Evolutionary conservation across 2,797 vertebrate genomes (phyloP), one percentile per base, ranked within the genome.

Genomic region (Enteromius afrohamiltoni): DNA sequence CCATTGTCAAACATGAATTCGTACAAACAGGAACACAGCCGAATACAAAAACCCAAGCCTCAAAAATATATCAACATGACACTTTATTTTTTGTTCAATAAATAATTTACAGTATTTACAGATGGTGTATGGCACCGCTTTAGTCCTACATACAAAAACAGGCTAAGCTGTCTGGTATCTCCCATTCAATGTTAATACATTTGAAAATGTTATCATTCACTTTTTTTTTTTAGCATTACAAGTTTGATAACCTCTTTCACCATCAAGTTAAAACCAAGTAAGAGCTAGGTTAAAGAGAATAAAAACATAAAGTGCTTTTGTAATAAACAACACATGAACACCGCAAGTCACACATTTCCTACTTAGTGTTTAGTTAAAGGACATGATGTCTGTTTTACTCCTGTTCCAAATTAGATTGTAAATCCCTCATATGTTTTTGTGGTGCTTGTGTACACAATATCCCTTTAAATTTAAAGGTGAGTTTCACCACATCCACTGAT

Each of bases 51-150:
- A 77, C n/a, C 4, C 17, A 82, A 16, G 69, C 17, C n/a, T 87
- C 37, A 77, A 86, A 86, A 87, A 88, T 83, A 84, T 76, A 75
- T 85, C 85, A 93, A 93, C 92, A 93, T 93, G 91, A 95, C 93
- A 83, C 80, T 88, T 93, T 93, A 78, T 83, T 85, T 92, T 87
- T 94, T 94, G 92, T 94, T 96, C 95, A 99, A 99, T 99, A 99
- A 99, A 99, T 99, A 99, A 98, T 97, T 97, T 97, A 98, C 97
- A 98, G 90, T 97, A 97, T 97, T 90, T 98, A 98, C 97, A 97
- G 0, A 90, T 60, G 90, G 94, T 88, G 87, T 93, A 94, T 92
- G 93, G 93, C 93, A 92, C 94, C 92, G 90, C 89, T 83, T 91
- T 91, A 94, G 92, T 94, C 93, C 90, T 95, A 93, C 93, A 93